Base-by-base conservation (phyloP, 35 echinoderm and acorn worm species). In the Lytechinus variegatus region DNA sequence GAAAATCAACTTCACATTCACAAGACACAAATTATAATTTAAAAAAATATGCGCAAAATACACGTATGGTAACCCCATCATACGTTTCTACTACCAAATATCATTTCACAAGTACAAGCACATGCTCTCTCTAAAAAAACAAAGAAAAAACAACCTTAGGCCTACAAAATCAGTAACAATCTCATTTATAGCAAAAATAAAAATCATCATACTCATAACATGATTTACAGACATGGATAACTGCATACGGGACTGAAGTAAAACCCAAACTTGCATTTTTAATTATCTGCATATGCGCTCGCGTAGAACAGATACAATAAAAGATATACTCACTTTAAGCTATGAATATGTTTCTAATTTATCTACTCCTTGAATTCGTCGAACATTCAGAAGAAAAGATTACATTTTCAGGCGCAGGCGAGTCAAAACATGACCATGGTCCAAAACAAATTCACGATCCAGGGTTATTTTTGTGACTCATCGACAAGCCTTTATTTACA, bases 401-500 rank as follows among this genome's bases (percentile, higher is more conserved):
- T 54, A 52, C 88, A 90, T 90, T 90, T 90, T 90, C 29, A 54
- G 52, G 28, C 11, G 29, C 52, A 44, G 27, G 88, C 88, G 52
- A 52, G 88, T 90, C 88, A 90, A 90, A 90, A 90, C 88, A 90
- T 79, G 88, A 54, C 27, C 88, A 9, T 52, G 52, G 28, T 90
- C 88, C 33, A 90, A 90, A 9, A 90, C 9, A 90, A 90, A 90
- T 54, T 90, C 88, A 5, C 88, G 29, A 19, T 44, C 88, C 52
- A 54, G 88, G 88, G 10, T 90, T 54, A 90, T 90, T 79, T 79
- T 79, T 90, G 88, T 90, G 88, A 90, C 29, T 90, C 88, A 90
- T 90, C 28, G 9, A 21, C 88, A 90, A 44, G 28, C 28, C 88
- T 90, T 12, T 12, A 28, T 12, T 52, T 9, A 28, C 52, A 9